Evolutionary conservation across 2,888 invertebrate genomes (phyloP).

Genomic region (Cerceris ruficornis): DNA sequence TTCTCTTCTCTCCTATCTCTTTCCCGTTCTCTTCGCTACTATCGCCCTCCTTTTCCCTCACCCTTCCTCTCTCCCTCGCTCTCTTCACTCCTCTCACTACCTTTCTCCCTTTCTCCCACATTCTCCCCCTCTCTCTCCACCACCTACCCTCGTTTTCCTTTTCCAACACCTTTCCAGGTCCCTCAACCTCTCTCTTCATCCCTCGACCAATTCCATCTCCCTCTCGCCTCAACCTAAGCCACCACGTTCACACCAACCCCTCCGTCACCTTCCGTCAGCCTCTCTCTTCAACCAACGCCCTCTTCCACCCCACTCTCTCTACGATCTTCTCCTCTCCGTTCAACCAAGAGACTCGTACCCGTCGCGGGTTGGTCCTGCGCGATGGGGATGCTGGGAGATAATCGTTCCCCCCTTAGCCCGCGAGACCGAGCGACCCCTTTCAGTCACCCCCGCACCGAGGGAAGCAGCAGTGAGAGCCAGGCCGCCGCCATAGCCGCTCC

Average conservation of each 20-base stretch:
- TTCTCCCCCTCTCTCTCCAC: background rate
- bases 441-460: slow-evolving; percentile 51
- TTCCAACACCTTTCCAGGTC: background rate
- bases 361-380: slow-evolving; percentile 76
- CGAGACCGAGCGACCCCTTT: slow-evolving; percentile 41
- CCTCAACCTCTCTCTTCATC: background rate
- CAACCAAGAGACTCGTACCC: background rate
- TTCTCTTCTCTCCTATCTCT: background rate
- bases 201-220: background rate
- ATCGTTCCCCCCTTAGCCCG: slow-evolving; percentile 60
- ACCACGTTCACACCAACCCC: slow-evolving; percentile 11
- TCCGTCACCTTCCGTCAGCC: background rate
- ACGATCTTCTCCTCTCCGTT: background rate
- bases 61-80: slow-evolving; percentile 9
- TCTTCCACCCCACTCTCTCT: slow-evolving; percentile 16
- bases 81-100: background rate
- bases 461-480: slow-evolving; percentile 80
- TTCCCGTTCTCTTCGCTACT: too few relatives aligned
- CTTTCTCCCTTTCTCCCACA: background rate
- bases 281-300: slow-evolving; percentile 30
- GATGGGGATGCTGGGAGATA: slow-evolving; percentile 77
- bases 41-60: background rate
- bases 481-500: slow-evolving; percentile 82
- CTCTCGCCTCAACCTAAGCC: slow-evolving; percentile 6
- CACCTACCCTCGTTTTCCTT: background rate